phyloP scores from a whole-genome alignment of 2,797 vertebrate genomes.

The Ataeniobius toweri region DNA sequence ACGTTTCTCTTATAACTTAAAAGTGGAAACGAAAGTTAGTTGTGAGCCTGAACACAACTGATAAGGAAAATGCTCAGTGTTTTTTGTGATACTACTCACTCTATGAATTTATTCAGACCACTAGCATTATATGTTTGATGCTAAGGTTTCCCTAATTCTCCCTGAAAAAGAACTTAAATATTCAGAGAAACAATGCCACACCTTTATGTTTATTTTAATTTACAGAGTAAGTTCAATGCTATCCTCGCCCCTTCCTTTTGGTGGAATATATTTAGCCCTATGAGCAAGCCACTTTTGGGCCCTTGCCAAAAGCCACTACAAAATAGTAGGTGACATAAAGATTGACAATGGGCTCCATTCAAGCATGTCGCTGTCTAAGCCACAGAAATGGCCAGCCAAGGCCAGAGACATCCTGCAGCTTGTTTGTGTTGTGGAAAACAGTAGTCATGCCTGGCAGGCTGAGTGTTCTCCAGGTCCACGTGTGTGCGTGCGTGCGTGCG shows the following conservation, averaged over 20 bases:
- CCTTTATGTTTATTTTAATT: conserved; percentile 54
- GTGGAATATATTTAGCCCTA: conserved; percentile 70
- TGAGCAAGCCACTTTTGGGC: conserved; percentile 67
- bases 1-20: too few species aligned
- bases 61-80: not conserved
- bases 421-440: conserved; percentile 80
- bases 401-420: conserved; percentile 64
- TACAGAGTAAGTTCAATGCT: conserved; percentile 36
- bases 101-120: not conserved
- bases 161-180: not conserved
- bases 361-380: conserved; percentile 65
- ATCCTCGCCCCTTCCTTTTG: conserved; percentile 37
- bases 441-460: conserved; percentile 68
- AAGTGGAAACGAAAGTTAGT: not conserved
- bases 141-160: conserved; percentile 5
- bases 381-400: conserved; percentile 50
- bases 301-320: conserved; percentile 67
- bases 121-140: not conserved
- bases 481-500: conserved; percentile 41
- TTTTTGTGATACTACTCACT: not conserved
- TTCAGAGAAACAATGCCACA: conserved; percentile 11
- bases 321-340: conserved; percentile 80
- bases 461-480: conserved; percentile 48
- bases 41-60: not conserved
- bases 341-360: conserved; percentile 78